Evolutionary conservation across 2,797 vertebrate genomes (phyloP), one percentile per base, ranked within the genome.

Genomic region (Aeoliscus strigatus): DNA sequence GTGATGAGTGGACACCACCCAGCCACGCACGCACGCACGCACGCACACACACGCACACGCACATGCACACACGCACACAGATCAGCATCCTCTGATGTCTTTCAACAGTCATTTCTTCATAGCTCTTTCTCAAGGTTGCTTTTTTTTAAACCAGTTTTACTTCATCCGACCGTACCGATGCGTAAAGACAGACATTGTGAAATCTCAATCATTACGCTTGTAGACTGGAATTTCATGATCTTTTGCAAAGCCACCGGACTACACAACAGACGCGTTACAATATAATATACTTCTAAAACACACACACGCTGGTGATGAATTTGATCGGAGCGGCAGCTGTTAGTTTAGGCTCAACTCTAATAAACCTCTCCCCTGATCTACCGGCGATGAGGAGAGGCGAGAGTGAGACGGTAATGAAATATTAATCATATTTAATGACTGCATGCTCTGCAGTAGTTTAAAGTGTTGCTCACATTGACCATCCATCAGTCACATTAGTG

Each of bases 361-460:
- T 73, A 68, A 84, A 67, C 58, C 45, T 45, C 40, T 54, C 51
- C 52, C 32, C 35, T 51, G 61, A 66, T 66, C 69, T 56, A 9
- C 46, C 42, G 45, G 21, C 50, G 47, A 72, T 60, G 70, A 13
- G 8, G 35, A 38, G 65, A 62, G 70, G 70, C 72, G 66, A 73
- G 50, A 57, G 60, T 38, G 59, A 70, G 73, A 68, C 55, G 46
- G 70, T 73, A 77, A 75, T 77, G 72, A 80, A 83, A 78, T 63
- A 62, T 72, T 77, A 73, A 81, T 83, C 65, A 67, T 42, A 60
- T 75, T 74, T 79, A 80, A 81, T 77, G 68, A 80, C 39, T 26
- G 30, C 0, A 28, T 63, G 56, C 67, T 64, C 46, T 26, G 57
- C 46, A 31, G 67, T 21, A 45, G 60, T 46, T 50, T 15, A 21